These are phyloP conservation scores for Kryptopterus vitreolus DNA, from an alignment of 2,797 vertebrate genomes.

Conservation along the genomic window DNA sequence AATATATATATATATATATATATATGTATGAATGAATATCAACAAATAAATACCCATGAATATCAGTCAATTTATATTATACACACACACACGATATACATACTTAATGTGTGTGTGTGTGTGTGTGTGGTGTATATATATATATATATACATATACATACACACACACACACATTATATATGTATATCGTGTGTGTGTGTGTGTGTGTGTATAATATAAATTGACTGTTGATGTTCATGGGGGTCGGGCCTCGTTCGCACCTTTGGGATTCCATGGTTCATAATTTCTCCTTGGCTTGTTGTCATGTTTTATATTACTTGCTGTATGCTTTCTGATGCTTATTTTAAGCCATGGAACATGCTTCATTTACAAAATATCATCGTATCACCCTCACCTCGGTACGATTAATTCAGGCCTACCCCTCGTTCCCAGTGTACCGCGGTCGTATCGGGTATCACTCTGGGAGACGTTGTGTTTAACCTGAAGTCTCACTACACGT, in stretches of 20 bases:
- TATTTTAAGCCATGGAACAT: not conserved
- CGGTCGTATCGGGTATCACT: not conserved
- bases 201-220: too few species aligned
- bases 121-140: not conserved
- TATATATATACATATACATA: not conserved
- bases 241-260: not conserved
- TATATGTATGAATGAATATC: not conserved
- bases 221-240: not conserved
- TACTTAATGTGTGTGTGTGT: too few species aligned
- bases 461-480: not conserved
- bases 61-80: too few species aligned
- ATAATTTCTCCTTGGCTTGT: not conserved
- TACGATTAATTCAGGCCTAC: not conserved
- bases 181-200: too few species aligned
- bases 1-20: too few species aligned
- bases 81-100: too few species aligned
- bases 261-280: not conserved
- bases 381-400: not conserved
- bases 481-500: constrained; percentile 33
- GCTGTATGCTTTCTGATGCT: not conserved
- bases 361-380: not conserved
- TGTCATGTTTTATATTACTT: constrained; percentile 1
- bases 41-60: too few species aligned
- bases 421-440: too few species aligned
- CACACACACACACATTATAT: not conserved